Evolutionary conservation across 1,140 invertebrate species (phyloP).

Genomic region (Scaptomyza montana): DNA sequence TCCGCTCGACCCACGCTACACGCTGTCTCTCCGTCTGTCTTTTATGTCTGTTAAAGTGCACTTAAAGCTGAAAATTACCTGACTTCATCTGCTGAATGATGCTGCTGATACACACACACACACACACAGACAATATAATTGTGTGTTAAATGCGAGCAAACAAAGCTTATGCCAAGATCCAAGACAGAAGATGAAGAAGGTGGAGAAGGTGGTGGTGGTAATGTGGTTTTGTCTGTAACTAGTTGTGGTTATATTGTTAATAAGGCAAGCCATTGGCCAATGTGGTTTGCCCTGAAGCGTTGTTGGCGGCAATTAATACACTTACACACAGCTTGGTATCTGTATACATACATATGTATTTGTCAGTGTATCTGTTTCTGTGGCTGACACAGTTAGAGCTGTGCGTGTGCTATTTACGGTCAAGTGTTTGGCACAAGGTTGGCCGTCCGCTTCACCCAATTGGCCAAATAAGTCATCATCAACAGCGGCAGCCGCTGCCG

Average conservation of each 20-base stretch:
- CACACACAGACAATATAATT: slow-evolving; percentile 55
- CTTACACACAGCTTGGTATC: slow-evolving; percentile 15
- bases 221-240: slow-evolving; percentile 40
- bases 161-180: slow-evolving; percentile 31
- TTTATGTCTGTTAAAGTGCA: slow-evolving; percentile 22
- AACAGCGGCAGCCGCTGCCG: background rate
- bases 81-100: slow-evolving; percentile 48
- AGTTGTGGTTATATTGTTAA: slow-evolving; percentile 76
- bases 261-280: slow-evolving; percentile 64
- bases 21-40: background rate
- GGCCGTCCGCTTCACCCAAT: slow-evolving; percentile 69
- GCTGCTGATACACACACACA: slow-evolving; percentile 12
- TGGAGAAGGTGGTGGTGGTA: background rate
- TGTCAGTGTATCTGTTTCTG: slow-evolving; percentile 17
- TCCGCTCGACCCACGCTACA: background rate
- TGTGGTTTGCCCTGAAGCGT: slow-evolving; percentile 70
- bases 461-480: slow-evolving; percentile 71
- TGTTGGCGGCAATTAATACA: slow-evolving; percentile 64
- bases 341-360: slow-evolving; percentile 28
- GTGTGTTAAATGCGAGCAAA: slow-evolving; percentile 64
- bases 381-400: slow-evolving; percentile 59
- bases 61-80: slow-evolving; percentile 73
- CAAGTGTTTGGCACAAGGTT: slow-evolving; percentile 74
- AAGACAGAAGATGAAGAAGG: slow-evolving; percentile 7
- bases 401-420: slow-evolving; percentile 69